Evolutionary conservation across 2,888 invertebrate species (phyloP).

Genomic region (Drosophila aldrichi): DNA sequence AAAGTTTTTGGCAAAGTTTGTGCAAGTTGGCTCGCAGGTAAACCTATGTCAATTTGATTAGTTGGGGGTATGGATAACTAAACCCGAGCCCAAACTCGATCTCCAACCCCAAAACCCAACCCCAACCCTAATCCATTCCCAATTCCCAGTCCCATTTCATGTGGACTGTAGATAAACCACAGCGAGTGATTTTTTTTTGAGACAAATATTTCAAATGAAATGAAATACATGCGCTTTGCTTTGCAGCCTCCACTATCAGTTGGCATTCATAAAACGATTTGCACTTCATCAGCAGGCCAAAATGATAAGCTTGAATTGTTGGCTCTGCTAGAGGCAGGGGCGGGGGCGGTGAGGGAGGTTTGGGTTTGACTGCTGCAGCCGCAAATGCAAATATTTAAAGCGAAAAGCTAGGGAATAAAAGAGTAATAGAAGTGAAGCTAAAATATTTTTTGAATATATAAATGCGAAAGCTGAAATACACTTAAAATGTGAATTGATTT

Average conservation of each 20-base stretch:
- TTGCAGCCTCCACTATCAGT: slow-evolving; percentile 27
- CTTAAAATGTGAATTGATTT: neutral
- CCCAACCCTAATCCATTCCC: neutral
- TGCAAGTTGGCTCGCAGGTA: slow-evolving; percentile 27
- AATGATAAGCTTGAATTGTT: slow-evolving; percentile 19
- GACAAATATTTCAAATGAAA: slow-evolving; percentile 53
- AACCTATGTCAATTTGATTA: slow-evolving; percentile 77
- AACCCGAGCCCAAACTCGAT: neutral
- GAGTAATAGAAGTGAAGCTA: too few species aligned
- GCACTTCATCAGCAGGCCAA: slow-evolving; percentile 38
- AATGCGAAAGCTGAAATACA: neutral
- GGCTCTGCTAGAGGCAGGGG: neutral
- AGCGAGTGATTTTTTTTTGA: slow-evolving; percentile 65
- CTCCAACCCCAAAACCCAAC: neutral
- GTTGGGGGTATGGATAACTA: slow-evolving; percentile 56
- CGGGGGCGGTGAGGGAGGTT: neutral
- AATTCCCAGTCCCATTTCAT: slow-evolving; percentile 22
- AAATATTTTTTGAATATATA: neutral
- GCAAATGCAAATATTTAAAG: slow-evolving; percentile 72
- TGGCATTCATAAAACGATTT: slow-evolving; percentile 55
- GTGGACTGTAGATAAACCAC: slow-evolving; percentile 45
- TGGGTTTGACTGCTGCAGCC: slow-evolving; percentile 24
- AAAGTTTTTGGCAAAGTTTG: slow-evolving; percentile 64
- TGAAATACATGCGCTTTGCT: slow-evolving; percentile 16
- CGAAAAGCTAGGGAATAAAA: slow-evolving; percentile 33